Evolutionary conservation across 2,888 invertebrate genomes (phyloP), one percentile per base, ranked within the genome.

Genomic region (Spodoptera littoralis): DNA sequence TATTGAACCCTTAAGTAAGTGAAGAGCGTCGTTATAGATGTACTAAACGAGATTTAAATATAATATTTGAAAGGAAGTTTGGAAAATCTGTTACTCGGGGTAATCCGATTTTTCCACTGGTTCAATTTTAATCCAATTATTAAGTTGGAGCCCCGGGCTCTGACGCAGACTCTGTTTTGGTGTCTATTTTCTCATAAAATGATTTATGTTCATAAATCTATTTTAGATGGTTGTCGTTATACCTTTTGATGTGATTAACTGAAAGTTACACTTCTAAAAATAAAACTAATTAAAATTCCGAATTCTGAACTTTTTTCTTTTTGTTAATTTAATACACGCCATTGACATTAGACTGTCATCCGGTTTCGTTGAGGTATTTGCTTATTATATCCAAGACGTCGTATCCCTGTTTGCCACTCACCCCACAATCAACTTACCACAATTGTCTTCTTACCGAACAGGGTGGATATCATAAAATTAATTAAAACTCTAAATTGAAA

Each of bases 81-180:
- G 12, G 46, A 71, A 61, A 63, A 60, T 69, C 54, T 58, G 47
- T 65, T 47, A 58, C 52, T 55, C 9, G 9, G 36, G 43, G 42
- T 61, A 72, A 72, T 72, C 68, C 50, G 27, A 54, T 48, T 72
- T 62, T 72, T 68, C 60, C 53, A 54, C 48, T 22, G 48, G 73
- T 67, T 77, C 70, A 70, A 62, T 62, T 75, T 67, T 75, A 77
- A 75, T 77, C 62, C 67, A 75, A 77, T 75, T 77, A 75, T 65
- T 18, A 60, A 54, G 63, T 70, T 64, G 57, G 22, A n/a, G 48
- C 57, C 56, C 41, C 22, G 55, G 57, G 55, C 62, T 52, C 60
- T 50, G 53, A 64, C 45, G 66, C 42, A 9, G 27, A 48, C 68
- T 64, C 24, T 43, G 62, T 62, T 66, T 54, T 42, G 47, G 22